A percentile compares a stretch with the other conserved stretches of the same genome.
These are phyloP conservation scores for Mus pahari DNA, from an alignment of 2,113 vertebrate species.

Conservation along the genomic window DNA sequence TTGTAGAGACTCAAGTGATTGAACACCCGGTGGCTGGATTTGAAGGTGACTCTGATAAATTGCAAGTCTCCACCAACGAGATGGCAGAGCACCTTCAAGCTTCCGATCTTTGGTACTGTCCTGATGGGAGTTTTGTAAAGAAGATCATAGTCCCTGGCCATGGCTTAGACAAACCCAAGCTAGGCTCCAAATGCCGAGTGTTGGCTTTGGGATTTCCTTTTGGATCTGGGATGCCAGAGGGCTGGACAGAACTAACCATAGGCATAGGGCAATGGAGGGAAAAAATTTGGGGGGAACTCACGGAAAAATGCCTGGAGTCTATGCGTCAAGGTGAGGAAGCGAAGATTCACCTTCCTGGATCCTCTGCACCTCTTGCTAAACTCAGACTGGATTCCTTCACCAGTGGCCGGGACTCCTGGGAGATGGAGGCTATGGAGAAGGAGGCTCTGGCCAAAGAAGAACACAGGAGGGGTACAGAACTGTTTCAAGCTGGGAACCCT, in stretches of 20 bases:
- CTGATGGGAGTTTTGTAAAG: constrained; percentile 84
- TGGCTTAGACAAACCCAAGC: constrained; percentile 85
- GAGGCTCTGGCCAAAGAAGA: constrained; percentile 84
- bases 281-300: constrained; percentile 85
- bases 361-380: constrained; percentile 18
- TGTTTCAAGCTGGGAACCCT: constrained; percentile 89
- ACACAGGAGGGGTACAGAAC: constrained; percentile 88
- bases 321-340: constrained; percentile 89
- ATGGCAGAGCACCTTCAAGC: not conserved
- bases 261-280: constrained; percentile 81
- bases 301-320: constrained; percentile 91
- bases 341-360: constrained; percentile 66
- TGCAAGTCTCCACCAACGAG: constrained; percentile 1
- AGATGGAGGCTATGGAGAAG: constrained; percentile 88
- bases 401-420: constrained; percentile 87
- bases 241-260: constrained; percentile 84
- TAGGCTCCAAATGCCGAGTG: constrained; percentile 89
- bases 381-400: constrained; percentile 79
- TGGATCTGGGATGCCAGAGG: constrained; percentile 82
- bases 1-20: not conserved
- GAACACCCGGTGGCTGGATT: not conserved
- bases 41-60: constrained; percentile 40
- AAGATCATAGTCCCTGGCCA: constrained; percentile 69
- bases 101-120: constrained; percentile 77
- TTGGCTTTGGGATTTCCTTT: constrained; percentile 70